Base-by-base conservation (phyloP, 2,113 vertebrate genomes). In the Willisornis vidua region DNA sequence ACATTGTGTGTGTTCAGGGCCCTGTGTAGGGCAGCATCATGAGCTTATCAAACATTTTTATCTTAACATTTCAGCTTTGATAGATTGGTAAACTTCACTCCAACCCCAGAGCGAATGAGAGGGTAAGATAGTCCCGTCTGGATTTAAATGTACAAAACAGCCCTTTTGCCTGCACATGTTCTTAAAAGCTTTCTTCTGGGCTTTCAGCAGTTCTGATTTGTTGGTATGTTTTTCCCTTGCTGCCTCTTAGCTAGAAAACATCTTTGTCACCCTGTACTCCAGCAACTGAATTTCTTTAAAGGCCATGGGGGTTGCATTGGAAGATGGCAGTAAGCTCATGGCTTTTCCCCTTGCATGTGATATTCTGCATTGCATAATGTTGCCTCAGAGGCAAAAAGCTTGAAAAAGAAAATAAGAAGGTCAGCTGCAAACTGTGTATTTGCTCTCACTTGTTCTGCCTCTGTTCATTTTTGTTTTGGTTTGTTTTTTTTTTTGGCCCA, bases 341-440 rank as follows among this genome's bases (percentile, higher is more conserved):
- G n/a, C 28, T 90, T 87, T 71, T 73, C 6, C 33, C 43, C 19
- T 57, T 25, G 8, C 6, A 7, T 39, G 33, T 75, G 45, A 79
- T 86, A 54, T 57, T 83, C 76, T 78, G 39, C 48, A 76, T 94
- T 90, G 75, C 87, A 75, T 71, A 67, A 85, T 61, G 54, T 72
- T 89, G 57, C 43, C 74, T 94, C 70, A 71, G 82, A 76, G 54
- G 20, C 94, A 70, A 97, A 95, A 94, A 87, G 31, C 83, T 65
- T 41, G 55, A 93, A 68, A 19, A 68, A 31, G 29, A 92, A 94
- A 88, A 95, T 39, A 89, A 65, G 46, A 89, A 65, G 45, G 61
- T 80, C 79, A 83, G 71, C 59, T 77, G 25, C 70, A 41, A 20
- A 28, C 35, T 45, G 25, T 41, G 11, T 80, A 22, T 90, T 88